Conservation (phyloP, 2,888 invertebrate species). For the Vesta saturnalis region DNA sequence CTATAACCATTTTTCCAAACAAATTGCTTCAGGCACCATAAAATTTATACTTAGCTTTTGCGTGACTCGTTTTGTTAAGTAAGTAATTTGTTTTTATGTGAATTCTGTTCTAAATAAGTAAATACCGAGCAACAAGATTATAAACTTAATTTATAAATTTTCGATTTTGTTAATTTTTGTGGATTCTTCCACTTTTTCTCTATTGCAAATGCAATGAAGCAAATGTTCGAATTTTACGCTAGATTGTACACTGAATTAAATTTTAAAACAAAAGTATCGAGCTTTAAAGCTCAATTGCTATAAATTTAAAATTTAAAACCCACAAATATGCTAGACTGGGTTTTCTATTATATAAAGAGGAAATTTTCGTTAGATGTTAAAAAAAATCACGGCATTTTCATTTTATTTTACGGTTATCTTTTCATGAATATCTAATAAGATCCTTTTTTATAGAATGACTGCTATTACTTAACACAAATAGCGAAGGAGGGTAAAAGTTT, state of each 20-base stretch:
- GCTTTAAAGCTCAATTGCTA: not conserved
- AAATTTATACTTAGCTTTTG: slow-evolving; percentile 12
- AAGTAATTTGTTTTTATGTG: slow-evolving; percentile 9
- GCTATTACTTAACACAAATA: slow-evolving; percentile 38
- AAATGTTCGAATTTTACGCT: not conserved
- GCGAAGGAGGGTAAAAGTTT: slow-evolving; percentile 32
- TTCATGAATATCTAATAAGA: slow-evolving; percentile 39
- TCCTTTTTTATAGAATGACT: slow-evolving; percentile 36
- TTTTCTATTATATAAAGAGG: slow-evolving; percentile 26
- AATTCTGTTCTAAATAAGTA: slow-evolving; percentile 8
- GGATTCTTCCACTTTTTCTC: too few species aligned
- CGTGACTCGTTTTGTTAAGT: slow-evolving; percentile 12
- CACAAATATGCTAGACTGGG: not conserved
- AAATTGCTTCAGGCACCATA: slow-evolving; percentile 2
- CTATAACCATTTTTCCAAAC: not conserved
- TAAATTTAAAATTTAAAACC: slow-evolving; percentile 2
- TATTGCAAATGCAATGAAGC: too few species aligned
- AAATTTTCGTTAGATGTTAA: slow-evolving; percentile 27
- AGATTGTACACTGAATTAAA: not conserved
- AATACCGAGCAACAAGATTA: not conserved
- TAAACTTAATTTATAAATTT: not conserved
- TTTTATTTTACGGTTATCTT: slow-evolving; percentile 39
- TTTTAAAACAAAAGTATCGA: slow-evolving; percentile 8
- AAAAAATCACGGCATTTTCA: slow-evolving; percentile 35
- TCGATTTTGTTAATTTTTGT: not conserved